phyloP scores from a whole-genome alignment of 2,888 invertebrate genomes.

The Schizaphis graminum region DNA sequence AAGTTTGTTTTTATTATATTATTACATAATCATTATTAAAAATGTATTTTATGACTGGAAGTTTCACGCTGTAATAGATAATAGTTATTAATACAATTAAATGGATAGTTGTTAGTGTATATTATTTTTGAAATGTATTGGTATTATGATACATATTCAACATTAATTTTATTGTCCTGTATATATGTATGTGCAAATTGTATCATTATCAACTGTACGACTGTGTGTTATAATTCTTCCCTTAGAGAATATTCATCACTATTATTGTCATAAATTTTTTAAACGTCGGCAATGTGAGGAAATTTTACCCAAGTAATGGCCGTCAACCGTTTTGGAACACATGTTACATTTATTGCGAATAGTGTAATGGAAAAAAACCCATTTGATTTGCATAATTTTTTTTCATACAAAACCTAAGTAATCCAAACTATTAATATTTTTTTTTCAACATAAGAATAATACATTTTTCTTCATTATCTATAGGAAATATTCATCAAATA shows the following conservation, averaged over 20 bases:
- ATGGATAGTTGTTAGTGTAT: background rate
- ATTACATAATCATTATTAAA: background rate
- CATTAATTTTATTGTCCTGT: background rate
- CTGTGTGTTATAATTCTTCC: background rate
- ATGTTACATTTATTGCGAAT: conserved; percentile 1
- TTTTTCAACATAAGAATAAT: background rate
- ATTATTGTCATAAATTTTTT: conserved; percentile 1
- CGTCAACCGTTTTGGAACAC: background rate
- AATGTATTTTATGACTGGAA: background rate
- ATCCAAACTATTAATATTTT: background rate
- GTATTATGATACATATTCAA: background rate
- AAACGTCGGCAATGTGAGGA: background rate
- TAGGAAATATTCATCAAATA: background rate
- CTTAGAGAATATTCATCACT: background rate
- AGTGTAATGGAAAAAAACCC: background rate
- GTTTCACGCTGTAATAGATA: background rate
- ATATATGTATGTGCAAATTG: background rate
- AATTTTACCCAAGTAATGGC: background rate
- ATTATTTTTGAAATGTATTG: background rate
- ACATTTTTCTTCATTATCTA: background rate
- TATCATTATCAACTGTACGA: background rate
- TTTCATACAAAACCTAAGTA: background rate
- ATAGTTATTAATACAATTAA: background rate
- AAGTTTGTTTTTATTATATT: background rate
- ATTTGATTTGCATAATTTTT: conserved; percentile 1